phyloP scores from a whole-genome alignment of 2,888 invertebrate genomes.

The Sminthurides aquaticus region DNA sequence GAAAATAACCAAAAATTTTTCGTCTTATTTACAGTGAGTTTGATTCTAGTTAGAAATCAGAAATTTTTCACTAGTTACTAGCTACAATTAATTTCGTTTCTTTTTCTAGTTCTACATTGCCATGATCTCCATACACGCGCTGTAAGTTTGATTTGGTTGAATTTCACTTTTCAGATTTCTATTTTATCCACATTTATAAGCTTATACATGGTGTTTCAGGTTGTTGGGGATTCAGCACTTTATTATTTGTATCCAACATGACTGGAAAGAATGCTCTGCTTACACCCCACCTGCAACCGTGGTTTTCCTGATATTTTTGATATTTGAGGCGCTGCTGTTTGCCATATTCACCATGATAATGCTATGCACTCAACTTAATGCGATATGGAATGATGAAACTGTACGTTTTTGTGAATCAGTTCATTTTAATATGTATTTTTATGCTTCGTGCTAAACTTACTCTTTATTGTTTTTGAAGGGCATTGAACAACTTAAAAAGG shows the following conservation, averaged over 20 bases:
- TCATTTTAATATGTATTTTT: neutral
- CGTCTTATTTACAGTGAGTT: slow-evolving; percentile 86
- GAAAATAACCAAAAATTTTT: slow-evolving; percentile 99
- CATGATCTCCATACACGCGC: slow-evolving; percentile 86
- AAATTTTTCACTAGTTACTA: slow-evolving; percentile 14
- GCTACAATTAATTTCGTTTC: neutral
- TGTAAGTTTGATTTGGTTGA: slow-evolving; percentile 51
- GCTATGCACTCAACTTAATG: slow-evolving; percentile 91
- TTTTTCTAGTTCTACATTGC: slow-evolving; percentile 89
- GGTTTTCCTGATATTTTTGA: slow-evolving; percentile 77
- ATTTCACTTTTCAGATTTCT: no score
- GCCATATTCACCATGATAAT: slow-evolving; percentile 96
- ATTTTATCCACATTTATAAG: no score
- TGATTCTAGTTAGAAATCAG: neutral
- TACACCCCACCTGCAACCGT: slow-evolving; percentile 95
- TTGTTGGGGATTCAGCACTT: slow-evolving; percentile 82
- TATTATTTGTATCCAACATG: slow-evolving; percentile 80
- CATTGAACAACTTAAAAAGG: slow-evolving; percentile 93
- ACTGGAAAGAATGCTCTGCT: slow-evolving; percentile 85
- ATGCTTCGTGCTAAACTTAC: slow-evolving; percentile 1
- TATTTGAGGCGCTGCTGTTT: slow-evolving; percentile 90
- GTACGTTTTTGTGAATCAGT: slow-evolving; percentile 51
- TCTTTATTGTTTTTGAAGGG: slow-evolving; percentile 57
- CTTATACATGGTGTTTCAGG: no score
- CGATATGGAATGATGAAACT: slow-evolving; percentile 98